A percentile compares a stretch with the other conserved stretches of the same genome.
These are phyloP conservation scores for Aproaerema taeniolella DNA, from an alignment of 2,888 invertebrate species.

Conservation along the genomic window DNA sequence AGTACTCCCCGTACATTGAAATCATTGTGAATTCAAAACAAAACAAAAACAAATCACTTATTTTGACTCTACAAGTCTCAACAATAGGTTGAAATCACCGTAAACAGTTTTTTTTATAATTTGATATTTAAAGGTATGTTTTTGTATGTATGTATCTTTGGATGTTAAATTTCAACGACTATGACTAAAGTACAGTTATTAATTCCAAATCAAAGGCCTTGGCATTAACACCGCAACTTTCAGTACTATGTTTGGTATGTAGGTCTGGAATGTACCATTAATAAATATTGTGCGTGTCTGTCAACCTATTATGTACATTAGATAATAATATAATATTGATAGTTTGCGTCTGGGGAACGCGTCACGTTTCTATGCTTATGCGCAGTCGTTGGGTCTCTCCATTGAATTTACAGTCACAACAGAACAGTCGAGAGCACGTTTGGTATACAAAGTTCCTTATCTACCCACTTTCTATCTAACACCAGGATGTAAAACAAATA, in stretches of 20 bases:
- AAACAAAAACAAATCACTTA: too few relatives aligned
- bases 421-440: too few relatives aligned
- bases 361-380: background rate
- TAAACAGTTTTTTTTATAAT: too few relatives aligned
- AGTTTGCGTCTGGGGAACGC: background rate
- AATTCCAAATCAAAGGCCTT: background rate
- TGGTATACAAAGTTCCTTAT: too few relatives aligned
- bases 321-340: too few relatives aligned
- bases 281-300: too few relatives aligned
- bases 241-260: background rate
- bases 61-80: too few relatives aligned
- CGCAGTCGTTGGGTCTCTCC: conserved; percentile 36
- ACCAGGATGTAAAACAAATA: background rate
- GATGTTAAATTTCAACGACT: background rate
- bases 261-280: background rate
- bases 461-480: too few relatives aligned
- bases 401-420: conserved; percentile 70
- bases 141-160: background rate
- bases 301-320: too few relatives aligned
- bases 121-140: background rate
- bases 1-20: too few relatives aligned
- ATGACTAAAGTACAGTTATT: background rate
- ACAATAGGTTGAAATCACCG: too few relatives aligned
- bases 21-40: too few relatives aligned
- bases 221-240: background rate